Base-by-base conservation (phyloP, 1,140 invertebrate species). In the Tetramorium parvispinum region DNA sequence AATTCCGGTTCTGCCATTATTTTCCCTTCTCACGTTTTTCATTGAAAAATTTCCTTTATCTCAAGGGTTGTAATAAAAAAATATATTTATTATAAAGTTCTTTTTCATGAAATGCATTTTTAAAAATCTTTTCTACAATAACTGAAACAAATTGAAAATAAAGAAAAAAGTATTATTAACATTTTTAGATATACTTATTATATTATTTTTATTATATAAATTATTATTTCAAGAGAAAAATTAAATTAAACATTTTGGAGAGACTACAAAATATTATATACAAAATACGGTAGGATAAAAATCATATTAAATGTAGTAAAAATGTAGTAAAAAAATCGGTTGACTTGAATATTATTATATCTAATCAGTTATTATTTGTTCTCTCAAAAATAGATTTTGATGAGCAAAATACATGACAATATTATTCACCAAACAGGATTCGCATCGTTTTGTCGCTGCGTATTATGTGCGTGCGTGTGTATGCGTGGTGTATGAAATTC, bases 1-100 rank as follows among this genome's bases (percentile, higher is more conserved):
- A 70, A 82, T 76, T 59, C 57, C 59, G n/a, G 2, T 73, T 75
- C 55, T n/a, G 8, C 4, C 13, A 75, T 83, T 73, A 83, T 43
- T 27, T 59, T 75, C n/a, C 53, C 27, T 75, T 53, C 3, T 16
- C 40, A 32, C 68, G 7, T 27, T 32, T 0, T 59, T 8, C 37
- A 10, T 46, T 6, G 37, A 66, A 4, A 46, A 6, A 2, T 43
- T 46, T 73, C 8, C 3, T 46, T 43, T 11, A 32, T 40, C 24
- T 51, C 66, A 73, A 37, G 21, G 8, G 24, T 83, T 37, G 27
- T 46, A 57, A 49, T 6, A 11, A 27, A 32, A 32, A 46, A 71
- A 24, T 24, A 11, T 21, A 43, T 40, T 75, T 40, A 57, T 75
- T 40, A 37, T 53, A 8, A 24, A 0, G 8, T 75, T 57, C 16